These are phyloP conservation scores for Pempheris klunzingeri DNA, from an alignment of 2,797 vertebrate genomes.

Conservation along the genomic window DNA sequence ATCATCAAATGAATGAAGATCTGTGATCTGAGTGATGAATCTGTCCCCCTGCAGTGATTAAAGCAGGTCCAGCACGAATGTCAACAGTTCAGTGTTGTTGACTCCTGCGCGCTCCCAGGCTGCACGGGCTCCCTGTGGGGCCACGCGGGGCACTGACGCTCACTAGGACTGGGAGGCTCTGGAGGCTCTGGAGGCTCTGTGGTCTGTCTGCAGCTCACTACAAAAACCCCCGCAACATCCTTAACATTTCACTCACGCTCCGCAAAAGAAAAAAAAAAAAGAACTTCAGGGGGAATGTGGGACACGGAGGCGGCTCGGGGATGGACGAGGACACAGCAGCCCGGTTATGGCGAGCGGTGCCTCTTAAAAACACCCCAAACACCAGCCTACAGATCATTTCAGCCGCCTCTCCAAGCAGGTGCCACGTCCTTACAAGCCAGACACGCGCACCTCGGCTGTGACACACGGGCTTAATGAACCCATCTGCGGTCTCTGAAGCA, in stretches of 20 bases:
- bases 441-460: too few relatives aligned
- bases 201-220: neutral
- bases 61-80: neutral
- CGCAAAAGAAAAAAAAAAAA: too few relatives aligned
- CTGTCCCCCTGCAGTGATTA: neutral
- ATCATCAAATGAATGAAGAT: rapidly evolving
- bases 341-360: neutral
- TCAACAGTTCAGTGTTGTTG: neutral
- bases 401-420: too few relatives aligned
- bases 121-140: neutral
- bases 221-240: slow-evolving; percentile 34
- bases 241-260: slow-evolving; percentile 66
- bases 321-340: neutral
- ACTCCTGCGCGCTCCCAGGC: slow-evolving; percentile 3
- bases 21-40: neutral
- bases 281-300: slow-evolving; percentile 53
- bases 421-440: neutral
- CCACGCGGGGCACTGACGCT: slow-evolving; percentile 21
- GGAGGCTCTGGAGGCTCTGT: too few relatives aligned
- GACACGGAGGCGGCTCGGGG: neutral
- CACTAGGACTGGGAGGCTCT: slow-evolving; percentile 28
- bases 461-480: neutral
- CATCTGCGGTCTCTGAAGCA: neutral
- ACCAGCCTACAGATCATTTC: too few relatives aligned
- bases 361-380: too few relatives aligned